Conservation (phyloP, 2,797 vertebrate species). For the Babyrousa celebensis region DNA sequence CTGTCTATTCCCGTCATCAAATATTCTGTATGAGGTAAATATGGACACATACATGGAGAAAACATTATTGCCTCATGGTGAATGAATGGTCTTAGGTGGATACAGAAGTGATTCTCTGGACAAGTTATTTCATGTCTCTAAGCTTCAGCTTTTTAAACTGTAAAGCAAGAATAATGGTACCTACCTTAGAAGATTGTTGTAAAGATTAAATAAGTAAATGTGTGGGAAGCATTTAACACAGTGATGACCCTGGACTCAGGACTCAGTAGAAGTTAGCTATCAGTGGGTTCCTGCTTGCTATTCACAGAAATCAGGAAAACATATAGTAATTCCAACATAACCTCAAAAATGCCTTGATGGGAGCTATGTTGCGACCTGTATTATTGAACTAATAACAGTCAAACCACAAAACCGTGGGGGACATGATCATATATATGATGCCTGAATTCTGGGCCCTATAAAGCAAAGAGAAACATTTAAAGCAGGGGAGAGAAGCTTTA, state of each 20-base stretch:
- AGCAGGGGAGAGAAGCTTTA: not conserved
- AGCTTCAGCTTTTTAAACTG: not conserved
- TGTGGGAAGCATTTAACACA: not conserved
- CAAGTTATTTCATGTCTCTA: not conserved
- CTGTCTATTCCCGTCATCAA: not conserved
- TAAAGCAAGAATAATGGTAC: not conserved
- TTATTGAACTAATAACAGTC: not conserved
- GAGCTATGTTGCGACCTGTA: not conserved
- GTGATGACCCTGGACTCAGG: not conserved
- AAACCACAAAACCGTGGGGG: not conserved
- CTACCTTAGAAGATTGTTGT: not conserved
- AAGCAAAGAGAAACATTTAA: not conserved
- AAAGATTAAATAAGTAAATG: not conserved
- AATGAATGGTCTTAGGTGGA: accelerated
- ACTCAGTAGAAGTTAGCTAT: not conserved
- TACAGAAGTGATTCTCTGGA: not conserved
- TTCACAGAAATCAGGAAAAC: not conserved
- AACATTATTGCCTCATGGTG: not conserved
- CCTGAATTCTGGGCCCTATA: not conserved
- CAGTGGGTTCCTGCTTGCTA: not conserved
- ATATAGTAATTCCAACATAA: not conserved
- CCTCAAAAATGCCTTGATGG: not conserved
- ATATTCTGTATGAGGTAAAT: not conserved
- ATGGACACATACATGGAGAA: not conserved
- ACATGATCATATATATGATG: not conserved